These are phyloP conservation scores for Scarus forsteni DNA, from an alignment of 2,797 vertebrate genomes.

Conservation along the genomic window DNA sequence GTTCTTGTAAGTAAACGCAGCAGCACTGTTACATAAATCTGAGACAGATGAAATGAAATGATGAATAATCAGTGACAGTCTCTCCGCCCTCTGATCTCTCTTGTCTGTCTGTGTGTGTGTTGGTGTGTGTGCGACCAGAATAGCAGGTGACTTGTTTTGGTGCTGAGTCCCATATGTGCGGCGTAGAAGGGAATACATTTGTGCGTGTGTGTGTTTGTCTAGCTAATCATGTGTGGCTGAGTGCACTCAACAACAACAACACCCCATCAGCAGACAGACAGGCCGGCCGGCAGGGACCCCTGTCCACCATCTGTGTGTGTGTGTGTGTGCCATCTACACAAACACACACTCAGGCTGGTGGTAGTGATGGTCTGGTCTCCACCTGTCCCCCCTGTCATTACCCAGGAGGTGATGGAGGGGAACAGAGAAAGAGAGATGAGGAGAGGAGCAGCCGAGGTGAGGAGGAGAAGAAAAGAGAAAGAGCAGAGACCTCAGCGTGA, in stretches of 20 bases:
- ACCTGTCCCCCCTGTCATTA: slow-evolving; percentile 76
- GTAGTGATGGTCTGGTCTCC: slow-evolving; percentile 71
- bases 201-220: slow-evolving; percentile 61
- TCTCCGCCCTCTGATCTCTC: slow-evolving; percentile 39
- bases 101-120: slow-evolving; percentile 41
- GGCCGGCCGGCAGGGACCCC: slow-evolving; percentile 75
- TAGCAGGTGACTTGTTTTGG: slow-evolving; percentile 80
- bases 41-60: slow-evolving; percentile 24
- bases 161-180: slow-evolving; percentile 77
- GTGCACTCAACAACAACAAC: slow-evolving; percentile 80
- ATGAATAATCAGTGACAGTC: slow-evolving; percentile 61
- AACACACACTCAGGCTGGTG: slow-evolving; percentile 47
- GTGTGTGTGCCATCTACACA: neutral
- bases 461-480: slow-evolving; percentile 40
- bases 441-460: slow-evolving; percentile 3
- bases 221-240: slow-evolving; percentile 81
- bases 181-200: slow-evolving; percentile 64
- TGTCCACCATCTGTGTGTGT: slow-evolving; percentile 81
- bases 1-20: neutral
- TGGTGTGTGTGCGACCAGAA: slow-evolving; percentile 62
- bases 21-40: slow-evolving; percentile 33
- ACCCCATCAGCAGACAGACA: slow-evolving; percentile 79
- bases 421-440: slow-evolving; percentile 37
- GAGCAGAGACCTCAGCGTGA: slow-evolving; percentile 50
- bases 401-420: slow-evolving; percentile 70